Evolutionary conservation across 1,140 invertebrate species (phyloP).

Genomic region (Aphis gossypii): DNA sequence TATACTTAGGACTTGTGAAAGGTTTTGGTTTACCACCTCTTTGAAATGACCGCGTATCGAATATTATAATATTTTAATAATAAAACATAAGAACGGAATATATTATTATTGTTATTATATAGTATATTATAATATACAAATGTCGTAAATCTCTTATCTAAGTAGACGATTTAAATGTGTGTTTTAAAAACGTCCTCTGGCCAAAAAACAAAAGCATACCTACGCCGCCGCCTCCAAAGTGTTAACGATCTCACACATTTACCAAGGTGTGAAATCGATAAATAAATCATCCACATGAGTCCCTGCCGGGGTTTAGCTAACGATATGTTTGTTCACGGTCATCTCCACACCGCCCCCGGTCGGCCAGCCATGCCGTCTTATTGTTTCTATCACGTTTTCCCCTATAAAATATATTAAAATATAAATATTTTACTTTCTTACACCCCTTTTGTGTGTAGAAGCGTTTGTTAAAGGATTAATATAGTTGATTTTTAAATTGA

Average conservation of each 20-base stretch:
- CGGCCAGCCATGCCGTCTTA: background rate
- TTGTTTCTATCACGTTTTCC: background rate
- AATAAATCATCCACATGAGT: background rate
- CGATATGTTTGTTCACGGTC: background rate
- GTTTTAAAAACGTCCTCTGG: constrained; percentile 31
- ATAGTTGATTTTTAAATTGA: background rate
- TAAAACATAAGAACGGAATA: background rate
- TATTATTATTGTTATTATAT: constrained; percentile 8
- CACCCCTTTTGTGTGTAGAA: background rate
- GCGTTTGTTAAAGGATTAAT: background rate
- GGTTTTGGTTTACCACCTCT: background rate
- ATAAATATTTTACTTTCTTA: constrained; percentile 5
- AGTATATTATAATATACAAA: background rate
- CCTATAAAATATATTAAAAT: background rate
- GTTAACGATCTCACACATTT: constrained; percentile 24
- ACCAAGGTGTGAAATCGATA: constrained; percentile 33
- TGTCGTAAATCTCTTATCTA: constrained; percentile 38
- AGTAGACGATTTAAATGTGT: constrained; percentile 35
- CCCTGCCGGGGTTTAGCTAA: background rate
- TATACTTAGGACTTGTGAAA: background rate
- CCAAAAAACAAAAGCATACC: constrained; percentile 13
- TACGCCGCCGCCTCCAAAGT: background rate
- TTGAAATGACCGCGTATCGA: background rate
- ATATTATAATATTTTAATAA: constrained; percentile 11
- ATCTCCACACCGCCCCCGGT: background rate